Evolutionary conservation across 2,888 invertebrate species (phyloP), one percentile per base, ranked within the genome.

Genomic region (Agonopterix alstromeriana): DNA sequence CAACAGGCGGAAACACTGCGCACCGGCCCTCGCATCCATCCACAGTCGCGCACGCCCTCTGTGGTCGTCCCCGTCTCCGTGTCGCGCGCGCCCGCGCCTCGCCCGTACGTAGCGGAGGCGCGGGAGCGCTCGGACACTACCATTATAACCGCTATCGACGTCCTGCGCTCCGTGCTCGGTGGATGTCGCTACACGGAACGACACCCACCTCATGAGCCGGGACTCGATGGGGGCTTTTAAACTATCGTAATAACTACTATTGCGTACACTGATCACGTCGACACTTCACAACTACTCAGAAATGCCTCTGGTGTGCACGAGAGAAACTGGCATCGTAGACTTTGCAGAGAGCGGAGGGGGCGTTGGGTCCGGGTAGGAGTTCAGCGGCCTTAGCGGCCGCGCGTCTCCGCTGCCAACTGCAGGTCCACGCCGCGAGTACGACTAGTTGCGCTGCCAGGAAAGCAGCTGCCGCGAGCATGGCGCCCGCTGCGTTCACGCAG

Each of bases 401-500:
- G 65, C 93, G 92, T 73, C 94, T 90, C 64, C 95, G 91, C 77
- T 96, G 95, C 93, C 95, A 95, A 73, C 96, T 92, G 85, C 95
- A 95, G 56, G 96, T 94, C 95, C 96, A 97, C 56, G 94, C 95
- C 45, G 95, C 94, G 61, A 97, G 93, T 53, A 97, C 93, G 67
- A 94, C 94, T 74, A 97, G 91, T 89, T 97, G 97, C 17, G 94
- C 95, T 46, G 95, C 93, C 61, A 97, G 89, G 89, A 97, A 96
- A 42, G 96, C 93, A 36, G 95, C 94, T 41, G 94, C 95, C 46
- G 96, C 95, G 51, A 97, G 93, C 78, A 97, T 93, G 11, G 97
- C 91, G 60, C 96, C 96, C 61, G 92, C 91, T 65, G 94, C 89
- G 77, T 95, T 95, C 56, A 95, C 91, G 82, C 95, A 95, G 52